Percentiles rank a stretch among this genome's conserved stretches.
phyloP scores from a whole-genome alignment of 2,888 invertebrate species.

The Phyllotreta striolata region DNA sequence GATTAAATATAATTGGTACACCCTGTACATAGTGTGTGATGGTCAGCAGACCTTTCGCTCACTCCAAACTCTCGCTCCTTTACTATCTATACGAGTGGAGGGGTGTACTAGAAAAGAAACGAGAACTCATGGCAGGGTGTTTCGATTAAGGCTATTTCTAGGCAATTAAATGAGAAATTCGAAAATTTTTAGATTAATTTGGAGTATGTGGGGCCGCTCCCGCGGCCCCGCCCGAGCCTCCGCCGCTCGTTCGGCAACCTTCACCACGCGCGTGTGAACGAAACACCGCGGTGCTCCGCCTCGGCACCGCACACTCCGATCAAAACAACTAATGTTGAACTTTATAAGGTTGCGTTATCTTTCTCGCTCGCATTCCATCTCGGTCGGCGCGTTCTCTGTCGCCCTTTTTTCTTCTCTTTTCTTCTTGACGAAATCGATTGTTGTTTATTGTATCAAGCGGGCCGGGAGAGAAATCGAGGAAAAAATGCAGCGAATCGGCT shows the following conservation, averaged over 20 bases:
- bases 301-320: conserved; percentile 12
- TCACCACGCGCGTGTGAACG: conserved; percentile 8
- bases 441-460: conserved; percentile 14
- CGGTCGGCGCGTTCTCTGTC: neutral
- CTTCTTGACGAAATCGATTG: conserved; percentile 13
- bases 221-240: neutral
- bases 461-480: neutral
- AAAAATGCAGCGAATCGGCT: conserved; percentile 5
- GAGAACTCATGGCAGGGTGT: too few species aligned
- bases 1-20: too few species aligned
- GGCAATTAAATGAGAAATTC: too few species aligned
- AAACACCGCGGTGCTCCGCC: conserved; percentile 11
- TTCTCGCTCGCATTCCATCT: neutral
- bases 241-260: conserved; percentile 2
- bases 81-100: too few species aligned
- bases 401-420: neutral
- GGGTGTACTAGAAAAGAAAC: too few species aligned
- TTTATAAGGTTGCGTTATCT: too few species aligned
- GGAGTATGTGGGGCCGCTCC: too few species aligned
- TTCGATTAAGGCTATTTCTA: too few species aligned
- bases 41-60: too few species aligned
- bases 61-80: too few species aligned
- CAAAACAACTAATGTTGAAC: conserved; percentile 21
- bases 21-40: too few species aligned
- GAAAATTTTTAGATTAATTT: too few species aligned